phyloP scores from a whole-genome alignment of 2,888 invertebrate genomes.

The Lochmaea crataegi region DNA sequence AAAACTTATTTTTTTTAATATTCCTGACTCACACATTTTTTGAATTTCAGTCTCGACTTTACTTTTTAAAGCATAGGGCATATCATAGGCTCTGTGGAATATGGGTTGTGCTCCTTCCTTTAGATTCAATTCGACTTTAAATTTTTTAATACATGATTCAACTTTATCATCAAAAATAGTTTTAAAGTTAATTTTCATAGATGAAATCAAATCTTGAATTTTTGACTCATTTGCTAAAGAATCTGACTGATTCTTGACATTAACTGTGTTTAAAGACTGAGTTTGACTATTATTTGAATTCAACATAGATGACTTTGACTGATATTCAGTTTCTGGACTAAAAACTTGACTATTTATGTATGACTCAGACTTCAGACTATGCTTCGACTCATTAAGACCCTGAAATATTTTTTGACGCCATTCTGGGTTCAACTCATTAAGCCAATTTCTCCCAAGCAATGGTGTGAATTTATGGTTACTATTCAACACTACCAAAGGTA shows the following conservation, averaged over 20 bases:
- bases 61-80: conserved; percentile 42
- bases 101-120: conserved; percentile 27
- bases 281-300: background rate
- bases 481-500: conserved; percentile 20
- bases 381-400: background rate
- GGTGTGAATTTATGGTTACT: conserved; percentile 19
- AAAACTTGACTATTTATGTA: no score
- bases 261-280: background rate
- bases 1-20: conserved; percentile 24
- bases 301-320: background rate
- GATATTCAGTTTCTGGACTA: background rate
- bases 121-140: conserved; percentile 27
- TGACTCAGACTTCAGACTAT: no score
- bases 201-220: background rate
- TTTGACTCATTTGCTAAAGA: background rate
- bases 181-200: conserved; percentile 15
- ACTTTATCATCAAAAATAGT: conserved; percentile 20
- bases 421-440: conserved; percentile 22
- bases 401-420: conserved; percentile 1
- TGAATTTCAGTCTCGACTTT: no score
- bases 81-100: conserved; percentile 30
- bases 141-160: conserved; percentile 21
- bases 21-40: background rate
- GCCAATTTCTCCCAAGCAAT: conserved; percentile 30
- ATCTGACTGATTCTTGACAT: background rate